Percentiles rank a stretch among this genome's conserved stretches.
Evolutionary conservation across 1,140 invertebrate genomes (phyloP).

Genomic region (Teleopsis dalmanni): DNA sequence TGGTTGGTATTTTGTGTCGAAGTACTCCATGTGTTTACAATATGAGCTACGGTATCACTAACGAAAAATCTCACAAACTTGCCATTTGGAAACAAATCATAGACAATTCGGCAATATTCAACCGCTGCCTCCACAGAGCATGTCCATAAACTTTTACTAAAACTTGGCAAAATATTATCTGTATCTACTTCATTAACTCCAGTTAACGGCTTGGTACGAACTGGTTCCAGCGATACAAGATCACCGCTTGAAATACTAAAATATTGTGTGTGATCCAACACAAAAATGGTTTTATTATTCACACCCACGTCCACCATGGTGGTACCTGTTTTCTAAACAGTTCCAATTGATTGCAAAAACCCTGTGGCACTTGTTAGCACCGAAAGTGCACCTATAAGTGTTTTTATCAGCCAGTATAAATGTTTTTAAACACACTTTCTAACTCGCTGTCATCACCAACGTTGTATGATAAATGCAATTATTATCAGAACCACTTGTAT

Average conservation of each 20-base stretch:
- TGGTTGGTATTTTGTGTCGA: slow-evolving; percentile 75
- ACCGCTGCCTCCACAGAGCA: slow-evolving; percentile 87
- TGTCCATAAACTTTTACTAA: slow-evolving; percentile 84
- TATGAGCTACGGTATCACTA: slow-evolving; percentile 69
- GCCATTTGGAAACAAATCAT: slow-evolving; percentile 86
- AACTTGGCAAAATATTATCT: slow-evolving; percentile 11
- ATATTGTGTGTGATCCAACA: slow-evolving; percentile 85
- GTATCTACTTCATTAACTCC: slow-evolving; percentile 32
- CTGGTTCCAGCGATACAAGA: slow-evolving; percentile 81
- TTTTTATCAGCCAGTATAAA: too few species aligned
- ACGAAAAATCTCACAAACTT: slow-evolving; percentile 82
- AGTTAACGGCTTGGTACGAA: slow-evolving; percentile 60
- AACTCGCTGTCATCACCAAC: too few species aligned
- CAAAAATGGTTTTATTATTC: slow-evolving; percentile 94
- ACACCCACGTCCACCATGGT: not conserved
- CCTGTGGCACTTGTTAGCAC: too few species aligned
- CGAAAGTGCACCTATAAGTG: too few species aligned
- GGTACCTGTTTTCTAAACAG: too few species aligned
- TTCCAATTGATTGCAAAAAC: too few species aligned
- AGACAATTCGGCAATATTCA: slow-evolving; percentile 92
- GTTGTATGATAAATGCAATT: too few species aligned
- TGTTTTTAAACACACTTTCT: too few species aligned
- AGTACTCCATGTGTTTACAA: slow-evolving; percentile 72
- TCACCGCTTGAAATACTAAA: slow-evolving; percentile 81
- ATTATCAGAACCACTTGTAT: too few species aligned